Conservation (phyloP, 2,113 vertebrate genomes). For the Xenotilapia longispinis region DNA sequence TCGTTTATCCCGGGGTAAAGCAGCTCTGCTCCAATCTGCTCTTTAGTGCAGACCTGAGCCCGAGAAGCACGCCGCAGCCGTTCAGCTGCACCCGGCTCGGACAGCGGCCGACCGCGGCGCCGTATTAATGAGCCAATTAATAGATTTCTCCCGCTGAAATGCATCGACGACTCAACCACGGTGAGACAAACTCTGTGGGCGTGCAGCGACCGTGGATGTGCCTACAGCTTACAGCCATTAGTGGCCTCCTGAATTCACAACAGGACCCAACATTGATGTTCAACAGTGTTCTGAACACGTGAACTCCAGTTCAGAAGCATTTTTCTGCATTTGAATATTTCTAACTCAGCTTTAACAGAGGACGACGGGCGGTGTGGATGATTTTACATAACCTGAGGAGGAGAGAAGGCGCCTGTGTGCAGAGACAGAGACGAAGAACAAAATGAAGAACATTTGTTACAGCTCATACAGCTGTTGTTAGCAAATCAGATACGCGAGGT, state of each 20-base stretch:
- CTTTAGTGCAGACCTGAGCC: neutral
- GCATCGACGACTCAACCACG: neutral
- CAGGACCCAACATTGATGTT: neutral
- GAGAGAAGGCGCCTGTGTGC: neutral
- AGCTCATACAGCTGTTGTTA: neutral
- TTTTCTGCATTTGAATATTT: neutral
- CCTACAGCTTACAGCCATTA: neutral
- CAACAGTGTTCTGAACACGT: neutral
- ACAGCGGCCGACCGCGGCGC: neutral
- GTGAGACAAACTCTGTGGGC: neutral
- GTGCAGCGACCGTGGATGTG: neutral
- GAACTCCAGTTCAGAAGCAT: neutral
- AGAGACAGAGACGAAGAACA: neutral
- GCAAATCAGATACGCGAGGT: neutral
- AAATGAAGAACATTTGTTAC: neutral
- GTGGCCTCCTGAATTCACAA: neutral
- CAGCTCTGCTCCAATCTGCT: neutral
- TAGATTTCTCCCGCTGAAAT: neutral
- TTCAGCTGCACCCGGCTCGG: neutral
- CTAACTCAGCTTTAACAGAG: neutral
- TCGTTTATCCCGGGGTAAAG: slow-evolving; percentile 7
- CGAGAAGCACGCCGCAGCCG: neutral
- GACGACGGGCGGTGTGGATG: neutral
- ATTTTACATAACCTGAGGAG: neutral
- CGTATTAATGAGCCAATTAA: slow-evolving; percentile 27